Conservation (phyloP, 2,888 invertebrate genomes). For the Platycnemis pennipes region DNA sequence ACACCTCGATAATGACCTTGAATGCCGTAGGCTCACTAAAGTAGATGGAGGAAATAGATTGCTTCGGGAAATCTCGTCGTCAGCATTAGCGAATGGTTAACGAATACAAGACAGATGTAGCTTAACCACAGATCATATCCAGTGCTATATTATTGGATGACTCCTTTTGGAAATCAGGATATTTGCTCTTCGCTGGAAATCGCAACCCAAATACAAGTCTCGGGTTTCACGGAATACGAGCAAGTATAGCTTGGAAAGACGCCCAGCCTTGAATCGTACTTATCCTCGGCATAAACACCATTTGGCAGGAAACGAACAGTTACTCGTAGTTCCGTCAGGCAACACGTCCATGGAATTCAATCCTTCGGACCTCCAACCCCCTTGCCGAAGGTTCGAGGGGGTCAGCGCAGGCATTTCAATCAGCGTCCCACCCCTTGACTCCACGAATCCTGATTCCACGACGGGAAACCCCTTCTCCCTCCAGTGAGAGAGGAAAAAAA, state of each 20-base stretch:
- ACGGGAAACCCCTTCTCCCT: neutral
- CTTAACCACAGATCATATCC: too few relatives aligned
- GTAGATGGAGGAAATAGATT: too few relatives aligned
- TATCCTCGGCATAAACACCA: neutral
- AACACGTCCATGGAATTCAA: neutral
- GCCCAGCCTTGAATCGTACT: neutral
- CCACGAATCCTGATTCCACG: neutral
- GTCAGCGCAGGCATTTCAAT: conserved; percentile 49
- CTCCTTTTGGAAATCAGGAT: too few relatives aligned
- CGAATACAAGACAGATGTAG: too few relatives aligned
- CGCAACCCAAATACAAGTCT: too few relatives aligned
- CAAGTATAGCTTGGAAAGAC: neutral
- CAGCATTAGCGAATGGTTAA: too few relatives aligned
- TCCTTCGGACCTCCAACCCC: neutral
- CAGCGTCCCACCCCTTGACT: neutral
- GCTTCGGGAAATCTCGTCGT: too few relatives aligned
- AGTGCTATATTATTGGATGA: too few relatives aligned
- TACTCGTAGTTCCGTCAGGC: neutral
- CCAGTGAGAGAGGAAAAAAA: neutral
- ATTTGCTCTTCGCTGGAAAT: too few relatives aligned
- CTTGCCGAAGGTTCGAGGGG: neutral
- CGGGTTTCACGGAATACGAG: too few relatives aligned
- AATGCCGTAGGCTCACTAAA: too few relatives aligned
- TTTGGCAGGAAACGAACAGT: neutral
- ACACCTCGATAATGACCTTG: too few relatives aligned